Base-by-base conservation (phyloP, 2,113 vertebrate species). In the Neodontobutis hainanensis region DNA sequence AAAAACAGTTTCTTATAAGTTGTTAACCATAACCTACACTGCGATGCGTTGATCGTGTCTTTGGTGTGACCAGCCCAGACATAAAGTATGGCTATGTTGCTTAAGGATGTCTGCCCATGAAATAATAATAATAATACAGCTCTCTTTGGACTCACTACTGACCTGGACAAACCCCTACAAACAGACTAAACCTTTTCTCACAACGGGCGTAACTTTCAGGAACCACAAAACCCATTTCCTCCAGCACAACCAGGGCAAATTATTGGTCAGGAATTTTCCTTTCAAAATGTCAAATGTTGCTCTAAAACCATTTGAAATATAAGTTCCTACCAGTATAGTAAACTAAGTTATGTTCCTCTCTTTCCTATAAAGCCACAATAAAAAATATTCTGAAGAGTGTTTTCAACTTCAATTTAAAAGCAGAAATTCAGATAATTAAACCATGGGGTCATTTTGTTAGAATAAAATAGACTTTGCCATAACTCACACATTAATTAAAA, bases 201-300 rank as follows among this genome's bases (percentile, higher is more conserved):
- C 72, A 70, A 68, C 57, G 64, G 61, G 68, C 62, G 72, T 74
- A 40, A 78, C 72, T 63, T 52, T 73, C 49, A 46, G 32, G n/a
- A 66, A 55, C 53, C 73, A 67, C 48, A 81, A 68, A 85, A 67
- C 49, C 57, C 61, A 70, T 75, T 80, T 82, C 77, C 55, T 83
- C n/a, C 50, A 73, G 42, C 42, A 40, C 16, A 63, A 68, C 60
- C 51, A 64, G 34, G 65, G 68, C n/a, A 66, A 82, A 80, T 78
- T 64, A 75, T 65, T 50, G 53, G 42, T 70, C 71, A 60, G 19
- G 2, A 56, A 19, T 50, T 66, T 32, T 50, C 52, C 32, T 59
- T 60, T 67, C 16, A 50, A 73, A 73, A 69, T 83, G 61, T 73
- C 74, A 73, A 65, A 65, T 4, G 19, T 15, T 70, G 32, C 50